A percentile compares a stretch with the other conserved stretches of the same genome.
These are phyloP conservation scores for Leptobrachium ailaonicum DNA, from an alignment of 2,113 vertebrate species.

Conservation along the genomic window DNA sequence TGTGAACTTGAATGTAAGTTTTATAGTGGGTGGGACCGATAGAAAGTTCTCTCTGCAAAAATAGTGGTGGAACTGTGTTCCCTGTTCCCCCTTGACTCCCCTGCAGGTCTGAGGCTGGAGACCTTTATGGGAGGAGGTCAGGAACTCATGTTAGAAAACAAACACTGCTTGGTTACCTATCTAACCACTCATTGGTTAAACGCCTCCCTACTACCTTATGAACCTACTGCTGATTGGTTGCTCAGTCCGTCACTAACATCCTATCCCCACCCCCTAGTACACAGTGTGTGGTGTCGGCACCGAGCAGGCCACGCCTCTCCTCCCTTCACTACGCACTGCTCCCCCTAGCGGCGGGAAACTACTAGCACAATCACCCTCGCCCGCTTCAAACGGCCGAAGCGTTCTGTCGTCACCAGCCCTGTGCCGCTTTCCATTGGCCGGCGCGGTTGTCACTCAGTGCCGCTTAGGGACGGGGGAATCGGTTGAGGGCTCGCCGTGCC, in stretches of 20 bases:
- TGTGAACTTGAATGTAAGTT: too few species aligned
- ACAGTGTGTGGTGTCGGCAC: too few species aligned
- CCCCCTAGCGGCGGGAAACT: background rate
- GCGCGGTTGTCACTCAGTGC: conserved; percentile 12
- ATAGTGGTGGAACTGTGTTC: too few species aligned
- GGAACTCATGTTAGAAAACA: too few species aligned
- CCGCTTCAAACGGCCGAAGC: background rate
- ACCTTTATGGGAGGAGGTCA: too few species aligned
- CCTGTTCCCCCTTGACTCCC: too few species aligned
- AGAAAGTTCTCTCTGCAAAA: too few species aligned
- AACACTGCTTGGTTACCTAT: too few species aligned
- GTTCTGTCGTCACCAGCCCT: background rate
- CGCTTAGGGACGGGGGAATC: background rate
- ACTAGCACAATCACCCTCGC: background rate
- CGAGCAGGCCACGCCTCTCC: background rate
- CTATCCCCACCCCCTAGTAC: background rate
- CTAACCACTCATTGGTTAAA: too few species aligned
- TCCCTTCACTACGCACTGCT: background rate
- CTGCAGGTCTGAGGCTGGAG: too few species aligned
- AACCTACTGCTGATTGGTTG: background rate
- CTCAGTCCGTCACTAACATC: background rate
- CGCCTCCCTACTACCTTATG: too few species aligned
- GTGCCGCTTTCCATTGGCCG: conserved; percentile 5
- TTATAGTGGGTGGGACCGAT: too few species aligned
- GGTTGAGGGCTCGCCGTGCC: conserved; percentile 9